Percentiles rank a stretch among this genome's conserved stretches.
These are phyloP conservation scores for Acanthococcus lagerstroemiae DNA, from an alignment of 2,888 invertebrate genomes.

Conservation along the genomic window DNA sequence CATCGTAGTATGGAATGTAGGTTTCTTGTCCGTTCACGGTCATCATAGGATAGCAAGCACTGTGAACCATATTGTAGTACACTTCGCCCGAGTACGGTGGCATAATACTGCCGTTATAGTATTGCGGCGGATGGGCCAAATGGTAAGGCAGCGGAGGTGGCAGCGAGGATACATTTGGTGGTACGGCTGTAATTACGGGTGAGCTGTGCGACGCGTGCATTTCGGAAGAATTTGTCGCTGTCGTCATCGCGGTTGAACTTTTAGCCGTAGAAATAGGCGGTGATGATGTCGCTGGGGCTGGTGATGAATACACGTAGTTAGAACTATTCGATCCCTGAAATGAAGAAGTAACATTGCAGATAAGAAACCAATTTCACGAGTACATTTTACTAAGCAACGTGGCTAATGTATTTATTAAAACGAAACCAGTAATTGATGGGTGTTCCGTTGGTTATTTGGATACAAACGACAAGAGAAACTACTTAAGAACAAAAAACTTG, in stretches of 20 bases:
- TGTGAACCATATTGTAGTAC: constrained; percentile 20
- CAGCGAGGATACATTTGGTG: constrained; percentile 7
- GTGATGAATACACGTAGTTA: constrained; percentile 15
- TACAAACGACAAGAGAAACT: too few species aligned
- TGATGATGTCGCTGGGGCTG: constrained; percentile 4
- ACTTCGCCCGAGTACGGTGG: constrained; percentile 6
- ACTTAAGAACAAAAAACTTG: too few species aligned
- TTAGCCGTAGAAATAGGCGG: neutral
- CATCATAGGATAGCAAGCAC: constrained; percentile 20
- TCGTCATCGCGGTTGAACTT: neutral
- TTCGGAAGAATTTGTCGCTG: constrained; percentile 3
- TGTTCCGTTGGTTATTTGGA: too few species aligned
- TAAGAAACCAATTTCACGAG: too few species aligned
- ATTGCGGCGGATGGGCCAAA: constrained; percentile 14
- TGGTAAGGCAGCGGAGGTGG: constrained; percentile 20
- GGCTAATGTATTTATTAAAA: too few species aligned
- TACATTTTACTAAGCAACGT: too few species aligned
- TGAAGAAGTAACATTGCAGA: too few species aligned
- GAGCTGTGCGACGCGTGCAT: constrained; percentile 7
- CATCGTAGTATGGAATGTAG: constrained; percentile 19
- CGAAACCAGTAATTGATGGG: too few species aligned
- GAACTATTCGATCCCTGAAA: constrained; percentile 14
- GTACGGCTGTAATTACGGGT: neutral
- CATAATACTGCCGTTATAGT: constrained; percentile 5
- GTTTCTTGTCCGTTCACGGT: constrained; percentile 20